Conservation (phyloP, 2,797 vertebrate genomes). For the Florisuga fusca region DNA sequence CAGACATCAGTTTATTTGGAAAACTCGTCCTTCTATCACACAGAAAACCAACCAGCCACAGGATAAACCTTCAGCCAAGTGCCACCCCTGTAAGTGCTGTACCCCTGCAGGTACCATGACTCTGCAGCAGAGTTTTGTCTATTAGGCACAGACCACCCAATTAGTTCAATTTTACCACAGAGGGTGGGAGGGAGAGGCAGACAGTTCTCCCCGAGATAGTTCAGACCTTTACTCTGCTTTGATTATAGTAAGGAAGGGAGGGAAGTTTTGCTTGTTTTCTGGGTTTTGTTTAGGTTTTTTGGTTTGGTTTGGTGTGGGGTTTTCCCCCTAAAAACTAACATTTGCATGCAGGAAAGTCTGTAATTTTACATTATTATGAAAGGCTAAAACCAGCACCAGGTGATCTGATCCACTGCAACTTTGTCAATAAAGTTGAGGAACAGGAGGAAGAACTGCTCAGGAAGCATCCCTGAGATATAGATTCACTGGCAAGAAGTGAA, state of each 20-base stretch:
- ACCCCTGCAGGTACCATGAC: rapidly evolving
- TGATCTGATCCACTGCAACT: neutral
- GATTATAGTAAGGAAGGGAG: neutral
- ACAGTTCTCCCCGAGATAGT: neutral
- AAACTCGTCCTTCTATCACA: neutral
- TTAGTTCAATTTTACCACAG: neutral
- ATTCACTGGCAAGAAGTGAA: neutral
- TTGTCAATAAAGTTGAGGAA: neutral
- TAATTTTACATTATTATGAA: neutral
- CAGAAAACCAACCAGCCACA: neutral
- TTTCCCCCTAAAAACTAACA: neutral
- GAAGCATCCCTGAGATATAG: neutral
- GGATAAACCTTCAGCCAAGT: neutral
- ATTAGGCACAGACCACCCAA: neutral
- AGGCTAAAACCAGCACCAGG: neutral
- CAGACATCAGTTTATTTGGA: neutral
- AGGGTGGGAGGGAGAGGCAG: neutral
- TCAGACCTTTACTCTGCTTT: neutral
- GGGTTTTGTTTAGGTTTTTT: too few relatives aligned
- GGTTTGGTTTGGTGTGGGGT: neutral
- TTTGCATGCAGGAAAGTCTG: neutral
- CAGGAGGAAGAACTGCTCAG: neutral
- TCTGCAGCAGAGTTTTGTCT: neutral
- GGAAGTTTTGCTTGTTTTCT: too few relatives aligned
- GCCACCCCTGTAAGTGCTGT: neutral